A percentile compares a stretch with the other conserved stretches of the same genome.
Conservation (phyloP, 2,113 vertebrate genomes). For the Merops nubicus region DNA sequence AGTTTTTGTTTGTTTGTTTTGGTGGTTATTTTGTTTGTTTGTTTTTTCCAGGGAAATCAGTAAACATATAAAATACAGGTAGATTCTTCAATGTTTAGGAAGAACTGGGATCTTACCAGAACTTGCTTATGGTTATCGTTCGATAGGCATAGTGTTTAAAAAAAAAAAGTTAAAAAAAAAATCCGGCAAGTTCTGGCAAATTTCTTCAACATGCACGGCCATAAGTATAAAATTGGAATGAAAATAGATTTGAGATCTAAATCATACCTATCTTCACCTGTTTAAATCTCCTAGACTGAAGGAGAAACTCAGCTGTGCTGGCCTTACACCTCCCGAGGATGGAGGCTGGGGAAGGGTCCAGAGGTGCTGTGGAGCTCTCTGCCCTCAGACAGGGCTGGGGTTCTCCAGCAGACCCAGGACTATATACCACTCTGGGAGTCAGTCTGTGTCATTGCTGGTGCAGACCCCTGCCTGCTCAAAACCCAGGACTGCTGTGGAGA, state of each 20-base stretch:
- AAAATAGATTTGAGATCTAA: background rate
- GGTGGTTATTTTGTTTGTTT: too few relatives aligned
- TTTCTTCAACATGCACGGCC: background rate
- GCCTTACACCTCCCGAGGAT: background rate
- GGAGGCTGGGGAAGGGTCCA: background rate
- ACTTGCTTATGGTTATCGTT: background rate
- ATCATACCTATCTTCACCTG: background rate
- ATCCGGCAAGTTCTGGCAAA: background rate
- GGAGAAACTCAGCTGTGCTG: background rate
- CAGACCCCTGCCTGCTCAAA: background rate
- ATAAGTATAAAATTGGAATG: background rate
- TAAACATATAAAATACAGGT: background rate
- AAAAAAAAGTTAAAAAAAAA: background rate
- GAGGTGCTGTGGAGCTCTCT: background rate
- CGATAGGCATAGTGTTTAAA: background rate
- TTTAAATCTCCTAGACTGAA: background rate
- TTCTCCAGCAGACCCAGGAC: rapidly evolving
- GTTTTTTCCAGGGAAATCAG: background rate
- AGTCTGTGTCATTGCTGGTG: rapidly evolving
- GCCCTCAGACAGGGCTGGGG: background rate
- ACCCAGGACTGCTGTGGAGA: background rate
- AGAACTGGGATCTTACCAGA: background rate
- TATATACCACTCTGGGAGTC: background rate
- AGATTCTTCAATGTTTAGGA: background rate
- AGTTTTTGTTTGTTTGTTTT: background rate